Evolutionary conservation across 2,113 vertebrate genomes (phyloP).

Genomic region (Lipophrys pholis): DNA sequence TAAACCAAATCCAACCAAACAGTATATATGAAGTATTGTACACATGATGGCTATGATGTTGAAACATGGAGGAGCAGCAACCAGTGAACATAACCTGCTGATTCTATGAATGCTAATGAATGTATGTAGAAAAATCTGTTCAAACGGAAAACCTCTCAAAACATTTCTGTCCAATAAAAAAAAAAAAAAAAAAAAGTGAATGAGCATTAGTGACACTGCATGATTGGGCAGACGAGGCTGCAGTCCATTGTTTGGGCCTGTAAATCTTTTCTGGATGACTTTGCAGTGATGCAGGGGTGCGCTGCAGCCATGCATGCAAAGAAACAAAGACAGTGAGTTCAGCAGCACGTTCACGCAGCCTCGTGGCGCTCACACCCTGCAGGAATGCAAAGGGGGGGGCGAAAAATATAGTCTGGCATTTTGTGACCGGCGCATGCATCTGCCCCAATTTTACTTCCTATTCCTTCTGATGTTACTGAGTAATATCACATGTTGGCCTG

Average conservation of each 20-base stretch:
- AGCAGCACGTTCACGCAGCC: slow-evolving; percentile 42
- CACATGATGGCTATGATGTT: too few species aligned
- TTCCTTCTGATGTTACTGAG: neutral
- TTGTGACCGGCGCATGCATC: slow-evolving; percentile 19
- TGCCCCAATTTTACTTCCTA: neutral
- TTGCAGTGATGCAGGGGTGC: slow-evolving; percentile 57
- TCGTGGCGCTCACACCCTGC: slow-evolving; percentile 44
- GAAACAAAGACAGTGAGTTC: slow-evolving; percentile 46
- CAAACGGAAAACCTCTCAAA: neutral
- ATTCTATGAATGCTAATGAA: too few species aligned
- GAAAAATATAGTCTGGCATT: slow-evolving; percentile 23
- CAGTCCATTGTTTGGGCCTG: slow-evolving; percentile 67
- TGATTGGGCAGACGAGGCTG: slow-evolving; percentile 61
- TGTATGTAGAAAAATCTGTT: neutral
- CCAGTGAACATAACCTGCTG: too few species aligned
- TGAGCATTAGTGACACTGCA: slow-evolving; percentile 21
- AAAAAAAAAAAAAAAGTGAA: slow-evolving; percentile 5
- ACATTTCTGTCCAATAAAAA: neutral
- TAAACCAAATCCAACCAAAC: neutral
- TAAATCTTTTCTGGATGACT: slow-evolving; percentile 65
- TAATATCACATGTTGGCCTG: neutral
- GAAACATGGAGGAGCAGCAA: too few species aligned
- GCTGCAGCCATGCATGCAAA: slow-evolving; percentile 70
- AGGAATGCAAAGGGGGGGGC: slow-evolving; percentile 14
- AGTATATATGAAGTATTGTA: neutral